A percentile compares a stretch with the other conserved stretches of the same genome.
Evolutionary conservation across 2,113 vertebrate species (phyloP).

Genomic region (Spea multiplicata): DNA sequence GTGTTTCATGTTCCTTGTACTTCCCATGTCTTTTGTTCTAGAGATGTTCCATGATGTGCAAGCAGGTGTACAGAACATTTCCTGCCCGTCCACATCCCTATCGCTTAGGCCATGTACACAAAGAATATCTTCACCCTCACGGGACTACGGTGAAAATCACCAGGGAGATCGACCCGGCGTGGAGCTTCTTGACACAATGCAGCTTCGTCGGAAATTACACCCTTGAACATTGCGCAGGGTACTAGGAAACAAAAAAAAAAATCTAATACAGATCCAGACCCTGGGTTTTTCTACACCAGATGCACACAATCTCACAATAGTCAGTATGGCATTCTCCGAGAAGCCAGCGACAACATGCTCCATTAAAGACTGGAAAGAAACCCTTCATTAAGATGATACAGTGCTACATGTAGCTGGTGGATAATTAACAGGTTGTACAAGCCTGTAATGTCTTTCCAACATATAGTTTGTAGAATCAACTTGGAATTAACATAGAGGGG

Average conservation of each 20-base stretch:
- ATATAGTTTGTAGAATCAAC: too few relatives aligned
- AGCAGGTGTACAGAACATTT: conserved; percentile 57
- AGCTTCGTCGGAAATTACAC: background rate
- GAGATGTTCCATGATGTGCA: conserved; percentile 36
- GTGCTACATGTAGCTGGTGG: too few relatives aligned
- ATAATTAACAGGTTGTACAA: too few relatives aligned
- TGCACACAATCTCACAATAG: background rate
- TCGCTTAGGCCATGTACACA: conserved; percentile 8
- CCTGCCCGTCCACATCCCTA: conserved; percentile 22
- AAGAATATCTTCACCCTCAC: background rate
- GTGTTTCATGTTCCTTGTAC: conserved; percentile 52
- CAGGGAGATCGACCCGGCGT: background rate
- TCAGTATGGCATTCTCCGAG: too few relatives aligned
- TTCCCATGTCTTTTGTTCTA: conserved; percentile 50
- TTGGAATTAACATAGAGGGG: too few relatives aligned
- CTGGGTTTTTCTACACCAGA: conserved; percentile 56
- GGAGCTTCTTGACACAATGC: background rate
- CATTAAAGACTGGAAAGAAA: too few relatives aligned
- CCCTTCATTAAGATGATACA: too few relatives aligned
- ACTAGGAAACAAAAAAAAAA: conserved; percentile 35
- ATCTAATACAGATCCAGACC: conserved; percentile 58
- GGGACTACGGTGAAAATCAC: background rate
- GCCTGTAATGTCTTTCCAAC: too few relatives aligned
- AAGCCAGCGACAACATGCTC: too few relatives aligned
- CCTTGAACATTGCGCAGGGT: background rate